Evolutionary conservation across 1,140 invertebrate species (phyloP).

Genomic region (Diabrotica undecimpunctata): DNA sequence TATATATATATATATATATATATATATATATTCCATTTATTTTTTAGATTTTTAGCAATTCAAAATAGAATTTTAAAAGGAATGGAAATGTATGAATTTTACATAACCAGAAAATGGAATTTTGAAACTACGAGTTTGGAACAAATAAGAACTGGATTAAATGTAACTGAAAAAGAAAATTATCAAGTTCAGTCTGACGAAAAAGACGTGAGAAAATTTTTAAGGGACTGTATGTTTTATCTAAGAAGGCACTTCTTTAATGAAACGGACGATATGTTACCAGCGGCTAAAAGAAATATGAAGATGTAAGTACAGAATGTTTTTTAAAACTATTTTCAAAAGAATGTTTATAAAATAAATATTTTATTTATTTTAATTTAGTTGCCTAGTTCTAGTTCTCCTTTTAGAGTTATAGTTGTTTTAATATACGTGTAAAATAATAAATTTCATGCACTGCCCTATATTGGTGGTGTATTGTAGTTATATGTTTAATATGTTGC

Average conservation of each 20-base stretch:
- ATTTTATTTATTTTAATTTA: no score
- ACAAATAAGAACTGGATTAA: constrained; percentile 40
- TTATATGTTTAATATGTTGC: no score
- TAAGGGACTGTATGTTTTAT: constrained; percentile 44
- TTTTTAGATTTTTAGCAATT: not conserved
- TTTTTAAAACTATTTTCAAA: no score
- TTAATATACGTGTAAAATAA: no score
- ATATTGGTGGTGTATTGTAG: no score
- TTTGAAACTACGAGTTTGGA: constrained; percentile 44
- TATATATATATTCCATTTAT: not conserved
- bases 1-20: no score
- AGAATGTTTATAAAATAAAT: no score
- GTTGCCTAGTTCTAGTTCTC: no score
- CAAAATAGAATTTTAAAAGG: constrained; percentile 7
- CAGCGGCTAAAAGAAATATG: constrained; percentile 50
- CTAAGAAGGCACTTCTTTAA: constrained; percentile 53
- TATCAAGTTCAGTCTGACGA: constrained; percentile 46
- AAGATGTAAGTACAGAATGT: constrained; percentile 34
- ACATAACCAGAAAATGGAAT: constrained; percentile 50
- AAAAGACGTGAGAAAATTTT: constrained; percentile 46
- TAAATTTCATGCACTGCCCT: no score
- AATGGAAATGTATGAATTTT: constrained; percentile 49
- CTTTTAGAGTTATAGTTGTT: no score
- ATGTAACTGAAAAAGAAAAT: constrained; percentile 41
- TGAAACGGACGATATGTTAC: constrained; percentile 54